Conservation (phyloP, 2,888 invertebrate species). For the Ischnus inquisitorius region DNA sequence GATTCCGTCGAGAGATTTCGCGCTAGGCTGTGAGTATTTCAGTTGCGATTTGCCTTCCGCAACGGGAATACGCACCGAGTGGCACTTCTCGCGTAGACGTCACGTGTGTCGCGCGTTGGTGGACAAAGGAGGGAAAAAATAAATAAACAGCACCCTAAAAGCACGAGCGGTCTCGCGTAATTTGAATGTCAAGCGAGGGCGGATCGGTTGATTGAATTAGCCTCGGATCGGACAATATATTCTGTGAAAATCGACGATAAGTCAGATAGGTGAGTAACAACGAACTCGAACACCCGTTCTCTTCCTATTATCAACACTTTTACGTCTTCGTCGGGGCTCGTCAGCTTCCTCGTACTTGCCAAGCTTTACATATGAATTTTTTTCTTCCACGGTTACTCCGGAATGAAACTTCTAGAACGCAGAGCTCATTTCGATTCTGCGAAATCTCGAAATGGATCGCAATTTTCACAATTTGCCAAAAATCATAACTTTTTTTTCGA, state of each 20-base stretch:
- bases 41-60: conserved; percentile 15
- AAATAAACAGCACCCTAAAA: background rate
- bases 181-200: conserved; percentile 18
- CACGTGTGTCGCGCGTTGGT: background rate
- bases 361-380: background rate
- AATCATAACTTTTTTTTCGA: background rate
- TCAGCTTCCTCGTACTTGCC: conserved; percentile 16
- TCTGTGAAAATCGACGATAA: conserved; percentile 26
- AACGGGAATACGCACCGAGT: conserved; percentile 6
- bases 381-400: background rate
- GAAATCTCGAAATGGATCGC: background rate
- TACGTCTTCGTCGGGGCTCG: conserved; percentile 69
- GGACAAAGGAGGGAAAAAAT: background rate
- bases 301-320: conserved; percentile 68
- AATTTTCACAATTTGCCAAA: background rate
- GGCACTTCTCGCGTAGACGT: background rate
- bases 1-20: background rate
- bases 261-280: conserved; percentile 14
- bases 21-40: background rate
- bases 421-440: background rate
- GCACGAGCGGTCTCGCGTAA: background rate
- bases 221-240: background rate
- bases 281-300: conserved; percentile 5
- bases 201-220: conserved; percentile 18
- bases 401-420: background rate